Evolutionary conservation across 2,113 vertebrate genomes (phyloP), one percentile per base, ranked within the genome.

Genomic region (Oreochromis aureus): DNA sequence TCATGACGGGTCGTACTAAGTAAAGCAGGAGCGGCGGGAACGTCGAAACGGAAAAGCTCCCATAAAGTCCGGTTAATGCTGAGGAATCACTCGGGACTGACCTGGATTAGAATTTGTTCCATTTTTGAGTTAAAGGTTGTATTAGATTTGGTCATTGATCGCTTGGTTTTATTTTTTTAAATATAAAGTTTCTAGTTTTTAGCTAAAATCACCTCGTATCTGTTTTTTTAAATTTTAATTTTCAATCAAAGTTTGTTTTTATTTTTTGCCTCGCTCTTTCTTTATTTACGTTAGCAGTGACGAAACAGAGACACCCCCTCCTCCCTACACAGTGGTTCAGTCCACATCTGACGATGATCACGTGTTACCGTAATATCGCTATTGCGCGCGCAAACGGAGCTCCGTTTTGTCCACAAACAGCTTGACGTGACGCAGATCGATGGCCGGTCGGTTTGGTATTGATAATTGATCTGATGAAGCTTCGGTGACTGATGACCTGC

Each of bases 341-440:
- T 54, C 91, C 81, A 63, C n/a, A 24, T 27, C 55, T 78, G 86
- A 81, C 82, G 48, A 61, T 6, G n/a, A 46, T 88, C 90, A 85
- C 59, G 22, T 87, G 91, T 88, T 92, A 90, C 93, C 89, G 89
- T 95, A 94, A 91, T n/a, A 3, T 3, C 2, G 2, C 1, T 24
- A 48, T 8, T 0, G 19, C 6, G 7, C 12, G 19, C 41, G 6
- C 19, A 39, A 6, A 13, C 3, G 5, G 5, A 7, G 5, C 3
- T 34, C 7, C 11, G 7, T 1, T 58, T 39, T 19, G 18, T 16
- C 4, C 18, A 19, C 32, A 15, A 24, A 44, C 8, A 12, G 32
- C 16, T 39, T 16, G 8, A 2, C 8, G 2, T 6, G 44, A 44
- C 5, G 54, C 4, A 2, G 5, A 58, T 27, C 44, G 4, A 48